Evolutionary conservation across 2,113 vertebrate genomes (phyloP), one percentile per base, ranked within the genome.

Genomic region (Glaucomys volans): DNA sequence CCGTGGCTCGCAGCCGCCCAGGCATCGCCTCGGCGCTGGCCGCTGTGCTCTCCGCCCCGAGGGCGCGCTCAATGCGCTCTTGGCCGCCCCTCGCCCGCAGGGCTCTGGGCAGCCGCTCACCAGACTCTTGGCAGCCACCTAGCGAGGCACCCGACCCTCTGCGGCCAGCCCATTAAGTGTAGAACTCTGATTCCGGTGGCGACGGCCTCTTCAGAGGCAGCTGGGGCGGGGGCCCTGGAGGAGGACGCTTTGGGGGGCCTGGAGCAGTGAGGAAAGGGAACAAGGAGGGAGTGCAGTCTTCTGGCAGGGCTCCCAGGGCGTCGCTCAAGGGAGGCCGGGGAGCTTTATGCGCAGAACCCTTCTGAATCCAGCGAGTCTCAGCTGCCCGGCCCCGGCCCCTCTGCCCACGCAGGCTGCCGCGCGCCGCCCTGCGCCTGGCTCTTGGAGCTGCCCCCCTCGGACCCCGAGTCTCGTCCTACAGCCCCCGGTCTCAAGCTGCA

Each of bases 111-210:
- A 26, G 72, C 90, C 91, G 44, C 86, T 86, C 54, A 92, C 94
- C 13, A 71, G 74, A 66, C 95, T 95, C 97, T 94, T 1, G 8
- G 95, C 52, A 92, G 96, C 95, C 96, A 95, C 93, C 98, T 97
- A 97, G 98, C 92, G 96, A 95, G 96, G 87, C 96, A 79, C 93
- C 72, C 50, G 92, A 85, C 92, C 97, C 97, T 94, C 91, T 98
- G 96, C 79, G 86, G 50, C 71, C 83, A 84, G 97, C 95, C 97
- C 95, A 66, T 97, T 47, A 92, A 96, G 52, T 52, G 95, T 8
- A 11, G 44, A 59, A 47, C 67, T 77, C 26, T 2, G 90, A 37
- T 14, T 50, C 54, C 75, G 2, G 83, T 5, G 30, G 69, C 5
- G 9, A 66, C 50, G 14, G 59, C 32, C 93, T 80, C 89, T 81